phyloP scores from a whole-genome alignment of 1,140 invertebrate species.

The Procambarus virginalis region DNA sequence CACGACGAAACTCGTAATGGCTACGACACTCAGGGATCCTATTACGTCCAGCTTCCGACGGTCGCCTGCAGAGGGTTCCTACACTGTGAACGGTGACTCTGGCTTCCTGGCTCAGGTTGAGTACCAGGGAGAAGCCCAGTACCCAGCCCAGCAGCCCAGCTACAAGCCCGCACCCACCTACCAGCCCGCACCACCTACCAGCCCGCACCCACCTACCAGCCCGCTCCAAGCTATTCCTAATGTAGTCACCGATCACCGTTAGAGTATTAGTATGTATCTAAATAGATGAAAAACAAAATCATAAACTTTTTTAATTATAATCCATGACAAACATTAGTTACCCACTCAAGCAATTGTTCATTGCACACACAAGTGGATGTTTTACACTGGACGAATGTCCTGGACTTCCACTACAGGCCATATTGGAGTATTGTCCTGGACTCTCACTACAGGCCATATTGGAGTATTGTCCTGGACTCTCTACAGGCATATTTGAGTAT shows the following conservation, averaged over 20 bases:
- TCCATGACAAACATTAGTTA: too few relatives aligned
- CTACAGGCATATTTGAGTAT: too few relatives aligned
- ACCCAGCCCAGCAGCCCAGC: conserved; percentile 1
- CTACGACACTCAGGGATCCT: conserved; percentile 5
- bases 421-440: too few relatives aligned
- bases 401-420: too few relatives aligned
- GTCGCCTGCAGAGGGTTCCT: conserved; percentile 1
- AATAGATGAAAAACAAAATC: too few relatives aligned
- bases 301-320: too few relatives aligned
- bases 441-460: too few relatives aligned
- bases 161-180: neutral
- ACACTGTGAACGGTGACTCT: conserved; percentile 36
- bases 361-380: too few relatives aligned
- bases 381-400: too few relatives aligned
- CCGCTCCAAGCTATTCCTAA: neutral
- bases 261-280: too few relatives aligned
- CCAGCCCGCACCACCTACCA: neutral
- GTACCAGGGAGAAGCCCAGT: conserved; percentile 41
- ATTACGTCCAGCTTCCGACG: conserved; percentile 5
- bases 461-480: too few relatives aligned
- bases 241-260: neutral
- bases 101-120: conserved; percentile 33
- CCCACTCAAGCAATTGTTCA: too few relatives aligned
- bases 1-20: conserved; percentile 6
- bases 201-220: neutral